Evolutionary conservation across 2,888 invertebrate genomes (phyloP).

Genomic region (Ptychoptera contaminata): DNA sequence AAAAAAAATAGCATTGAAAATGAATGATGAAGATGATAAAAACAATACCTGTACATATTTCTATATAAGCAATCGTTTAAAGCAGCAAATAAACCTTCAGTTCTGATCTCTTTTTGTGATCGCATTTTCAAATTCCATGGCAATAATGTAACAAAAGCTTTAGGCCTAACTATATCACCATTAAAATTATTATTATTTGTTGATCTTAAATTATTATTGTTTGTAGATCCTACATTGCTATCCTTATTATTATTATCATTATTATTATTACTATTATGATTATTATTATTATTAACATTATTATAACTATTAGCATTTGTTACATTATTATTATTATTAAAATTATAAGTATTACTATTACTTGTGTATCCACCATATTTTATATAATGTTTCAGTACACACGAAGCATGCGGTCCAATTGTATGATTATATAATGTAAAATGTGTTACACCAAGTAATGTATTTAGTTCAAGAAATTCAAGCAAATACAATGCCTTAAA

Average conservation of each 20-base stretch:
- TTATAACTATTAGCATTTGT: slow-evolving; percentile 6
- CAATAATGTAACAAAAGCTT: slow-evolving; percentile 24
- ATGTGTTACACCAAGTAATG: slow-evolving; percentile 66
- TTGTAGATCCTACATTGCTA: not conserved
- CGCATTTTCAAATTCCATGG: slow-evolving; percentile 63
- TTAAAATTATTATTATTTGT: not conserved
- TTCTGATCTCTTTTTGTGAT: slow-evolving; percentile 80
- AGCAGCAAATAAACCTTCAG: slow-evolving; percentile 82
- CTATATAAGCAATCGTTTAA: slow-evolving; percentile 87
- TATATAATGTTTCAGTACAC: slow-evolving; percentile 51
- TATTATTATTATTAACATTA: slow-evolving; percentile 9
- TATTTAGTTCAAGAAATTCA: slow-evolving; percentile 80
- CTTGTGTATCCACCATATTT: slow-evolving; percentile 8
- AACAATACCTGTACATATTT: slow-evolving; percentile 49
- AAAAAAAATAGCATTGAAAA: not conserved
- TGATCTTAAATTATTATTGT: not conserved
- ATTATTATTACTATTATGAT: not conserved
- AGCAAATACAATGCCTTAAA: slow-evolving; percentile 53
- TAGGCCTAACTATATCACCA: slow-evolving; percentile 11
- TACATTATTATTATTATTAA: not conserved
- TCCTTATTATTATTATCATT: not conserved
- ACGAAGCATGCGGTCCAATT: slow-evolving; percentile 59
- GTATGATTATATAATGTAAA: slow-evolving; percentile 88
- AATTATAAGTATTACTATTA: slow-evolving; percentile 1
- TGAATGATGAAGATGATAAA: not conserved